phyloP scores from a whole-genome alignment of 2,888 invertebrate genomes.

The Malthinus flaveolus region DNA sequence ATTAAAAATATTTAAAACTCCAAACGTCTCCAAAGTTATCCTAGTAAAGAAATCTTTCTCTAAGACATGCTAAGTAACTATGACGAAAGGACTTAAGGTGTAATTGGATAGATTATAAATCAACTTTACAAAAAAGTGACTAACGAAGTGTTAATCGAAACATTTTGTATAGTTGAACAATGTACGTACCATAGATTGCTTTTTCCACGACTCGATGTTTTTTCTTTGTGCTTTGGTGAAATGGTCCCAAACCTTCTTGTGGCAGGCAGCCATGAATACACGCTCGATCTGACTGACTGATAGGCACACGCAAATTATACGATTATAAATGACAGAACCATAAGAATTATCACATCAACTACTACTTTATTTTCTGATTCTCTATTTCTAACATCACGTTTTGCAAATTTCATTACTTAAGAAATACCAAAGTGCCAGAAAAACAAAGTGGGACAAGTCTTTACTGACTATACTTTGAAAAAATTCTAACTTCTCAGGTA shows the following conservation, averaged over 20 bases:
- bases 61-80: constrained; percentile 4
- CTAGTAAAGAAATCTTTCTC: neutral
- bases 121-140: neutral
- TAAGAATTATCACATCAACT: constrained; percentile 1
- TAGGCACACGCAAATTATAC: constrained; percentile 55
- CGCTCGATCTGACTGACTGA: constrained; percentile 99
- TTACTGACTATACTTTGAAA: no score
- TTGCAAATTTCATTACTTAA: no score
- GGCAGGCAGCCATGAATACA: constrained; percentile 93
- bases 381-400: no score
- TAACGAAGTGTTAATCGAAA: neutral
- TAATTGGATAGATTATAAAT: neutral
- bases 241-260: constrained; percentile 99
- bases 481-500: no score
- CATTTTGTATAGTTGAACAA: constrained; percentile 4
- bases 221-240: constrained; percentile 99
- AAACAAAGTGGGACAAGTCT: no score
- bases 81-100: neutral
- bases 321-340: constrained; percentile 41
- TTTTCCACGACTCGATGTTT: constrained; percentile 98
- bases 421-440: no score
- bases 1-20: neutral
- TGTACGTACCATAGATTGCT: constrained; percentile 87
- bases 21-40: constrained; percentile 2
- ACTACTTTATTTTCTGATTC: no score